phyloP scores from a whole-genome alignment of 2,888 invertebrate genomes.

The Nephrotoma guestfalica region DNA sequence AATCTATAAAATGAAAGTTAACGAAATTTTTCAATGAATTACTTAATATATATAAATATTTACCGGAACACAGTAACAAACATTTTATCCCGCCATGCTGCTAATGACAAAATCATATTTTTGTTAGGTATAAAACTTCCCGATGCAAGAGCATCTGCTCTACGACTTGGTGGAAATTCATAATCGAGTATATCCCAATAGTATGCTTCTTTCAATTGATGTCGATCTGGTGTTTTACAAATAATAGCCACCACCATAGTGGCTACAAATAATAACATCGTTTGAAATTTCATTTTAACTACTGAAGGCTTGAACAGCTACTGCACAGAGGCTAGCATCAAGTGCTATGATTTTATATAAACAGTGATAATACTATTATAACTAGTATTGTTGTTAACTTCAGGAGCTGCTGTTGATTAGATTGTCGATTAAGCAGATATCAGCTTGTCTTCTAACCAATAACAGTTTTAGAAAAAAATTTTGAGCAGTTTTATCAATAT shows the following conservation, averaged over 20 bases:
- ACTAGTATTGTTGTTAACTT: no score
- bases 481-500: no score
- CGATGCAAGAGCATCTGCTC: not conserved
- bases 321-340: no score
- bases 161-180: not conserved
- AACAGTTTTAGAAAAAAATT: no score
- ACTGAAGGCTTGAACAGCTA: not conserved
- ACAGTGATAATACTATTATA: no score
- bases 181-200: not conserved
- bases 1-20: not conserved
- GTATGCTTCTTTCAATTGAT: not conserved
- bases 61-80: not conserved
- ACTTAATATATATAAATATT: not conserved
- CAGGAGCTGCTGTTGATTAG: no score
- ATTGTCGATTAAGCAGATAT: no score
- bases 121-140: not conserved
- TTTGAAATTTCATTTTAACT: not conserved
- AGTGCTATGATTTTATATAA: no score
- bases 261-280: not conserved
- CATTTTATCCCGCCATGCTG: not conserved
- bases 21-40: no score
- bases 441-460: no score
- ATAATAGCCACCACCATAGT: not conserved
- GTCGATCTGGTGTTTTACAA: not conserved
- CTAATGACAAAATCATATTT: not conserved